Evolutionary conservation across 2,888 invertebrate genomes (phyloP).

Genomic region (Ennomos fuscantarius): DNA sequence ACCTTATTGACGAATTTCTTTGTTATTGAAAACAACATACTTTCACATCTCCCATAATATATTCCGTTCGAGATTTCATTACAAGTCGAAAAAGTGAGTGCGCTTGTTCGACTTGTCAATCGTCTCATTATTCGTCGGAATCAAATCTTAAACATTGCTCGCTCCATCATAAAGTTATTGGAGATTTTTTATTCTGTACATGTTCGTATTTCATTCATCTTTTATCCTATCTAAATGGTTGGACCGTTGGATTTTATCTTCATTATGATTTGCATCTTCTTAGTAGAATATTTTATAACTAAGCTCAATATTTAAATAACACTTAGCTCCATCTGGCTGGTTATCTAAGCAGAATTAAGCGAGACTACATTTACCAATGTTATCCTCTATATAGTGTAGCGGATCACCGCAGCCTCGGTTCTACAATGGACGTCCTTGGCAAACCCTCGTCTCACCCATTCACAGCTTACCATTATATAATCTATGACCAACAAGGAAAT

Average conservation of each 20-base stretch:
- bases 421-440: slow-evolving; percentile 77
- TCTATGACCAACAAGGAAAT: slow-evolving; percentile 32
- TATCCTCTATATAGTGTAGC: slow-evolving; percentile 30
- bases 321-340: slow-evolving; percentile 17
- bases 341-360: slow-evolving; percentile 17
- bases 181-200: too few relatives aligned
- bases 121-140: too few relatives aligned
- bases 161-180: too few relatives aligned
- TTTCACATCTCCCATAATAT: too few relatives aligned
- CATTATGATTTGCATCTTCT: background rate
- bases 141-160: too few relatives aligned
- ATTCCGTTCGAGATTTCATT: too few relatives aligned
- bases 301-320: background rate
- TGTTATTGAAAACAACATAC: background rate
- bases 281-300: background rate
- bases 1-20: background rate
- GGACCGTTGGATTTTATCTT: too few relatives aligned
- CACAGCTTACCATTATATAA: slow-evolving; percentile 39
- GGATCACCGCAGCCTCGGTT: slow-evolving; percentile 52
- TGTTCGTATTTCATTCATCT: too few relatives aligned
- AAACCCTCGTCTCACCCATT: slow-evolving; percentile 65
- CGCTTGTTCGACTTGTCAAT: too few relatives aligned
- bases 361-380: slow-evolving; percentile 24
- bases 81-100: too few relatives aligned
- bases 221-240: too few relatives aligned